These are phyloP conservation scores for Merluccius polli DNA, from an alignment of 2,797 vertebrate genomes.

Conservation along the genomic window DNA sequence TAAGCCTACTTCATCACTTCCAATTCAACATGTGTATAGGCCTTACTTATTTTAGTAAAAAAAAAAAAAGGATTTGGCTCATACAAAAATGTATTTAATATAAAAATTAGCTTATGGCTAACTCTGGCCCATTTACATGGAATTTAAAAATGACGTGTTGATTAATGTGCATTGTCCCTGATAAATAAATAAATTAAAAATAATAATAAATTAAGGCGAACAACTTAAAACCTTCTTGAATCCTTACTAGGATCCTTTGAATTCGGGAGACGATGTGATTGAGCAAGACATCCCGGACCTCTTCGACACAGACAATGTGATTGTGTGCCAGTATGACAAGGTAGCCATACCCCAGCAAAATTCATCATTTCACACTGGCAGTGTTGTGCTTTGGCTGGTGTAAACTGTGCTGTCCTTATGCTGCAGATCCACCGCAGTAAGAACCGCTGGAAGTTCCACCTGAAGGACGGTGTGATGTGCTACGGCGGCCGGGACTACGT, in stretches of 20 bases:
- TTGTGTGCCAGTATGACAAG: conserved; percentile 99
- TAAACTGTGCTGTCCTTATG: background rate
- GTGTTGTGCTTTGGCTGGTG: too few relatives aligned
- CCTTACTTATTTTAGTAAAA: background rate
- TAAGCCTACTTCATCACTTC: background rate
- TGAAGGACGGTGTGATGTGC: conserved; percentile 99
- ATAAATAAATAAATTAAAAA: too few relatives aligned
- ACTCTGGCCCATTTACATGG: too few relatives aligned
- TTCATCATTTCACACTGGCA: too few relatives aligned
- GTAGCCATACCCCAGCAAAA: conserved; percentile 68
- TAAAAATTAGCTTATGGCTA: too few relatives aligned
- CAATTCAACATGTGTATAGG: background rate
- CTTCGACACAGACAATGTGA: conserved; percentile 98
- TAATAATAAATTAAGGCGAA: too few relatives aligned
- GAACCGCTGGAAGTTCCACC: conserved; percentile 99
- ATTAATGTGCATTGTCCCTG: too few relatives aligned
- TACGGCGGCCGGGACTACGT: conserved; percentile 98
- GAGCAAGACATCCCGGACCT: conserved; percentile 96
- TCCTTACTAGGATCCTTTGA: conserved; percentile 85
- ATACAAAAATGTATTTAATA: background rate
- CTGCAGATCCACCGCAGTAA: conserved; percentile 98
- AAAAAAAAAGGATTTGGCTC: background rate
- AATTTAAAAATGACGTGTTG: too few relatives aligned
- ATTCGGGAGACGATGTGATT: conserved; percentile 95
- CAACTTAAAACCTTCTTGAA: background rate